Conservation (phyloP, 2,113 vertebrate species). For the Misgurnus anguillicaudatus region DNA sequence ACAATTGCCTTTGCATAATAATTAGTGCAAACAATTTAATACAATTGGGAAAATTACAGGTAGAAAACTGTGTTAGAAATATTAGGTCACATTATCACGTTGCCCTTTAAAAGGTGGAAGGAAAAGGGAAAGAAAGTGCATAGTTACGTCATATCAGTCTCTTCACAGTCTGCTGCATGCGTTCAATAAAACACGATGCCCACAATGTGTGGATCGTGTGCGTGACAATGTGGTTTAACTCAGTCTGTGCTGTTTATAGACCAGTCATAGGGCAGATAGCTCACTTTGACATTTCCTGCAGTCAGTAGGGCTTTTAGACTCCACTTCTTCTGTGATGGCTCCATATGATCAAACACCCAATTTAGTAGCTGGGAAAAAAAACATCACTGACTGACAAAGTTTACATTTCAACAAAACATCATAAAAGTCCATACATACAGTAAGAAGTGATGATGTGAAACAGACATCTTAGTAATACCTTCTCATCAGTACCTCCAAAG, state of each 20-base stretch:
- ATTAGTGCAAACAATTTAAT: slow-evolving; percentile 21
- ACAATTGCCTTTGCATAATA: slow-evolving; percentile 17
- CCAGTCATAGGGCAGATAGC: slow-evolving; percentile 79
- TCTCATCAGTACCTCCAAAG: slow-evolving; percentile 79
- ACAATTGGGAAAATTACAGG: slow-evolving; percentile 24
- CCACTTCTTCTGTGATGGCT: slow-evolving; percentile 73
- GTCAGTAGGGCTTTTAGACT: slow-evolving; percentile 70
- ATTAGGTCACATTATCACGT: slow-evolving; percentile 14
- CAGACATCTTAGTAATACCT: slow-evolving; percentile 59
- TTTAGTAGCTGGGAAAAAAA: slow-evolving; percentile 66
- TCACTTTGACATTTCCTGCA: slow-evolving; percentile 72
- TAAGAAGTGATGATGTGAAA: background rate
- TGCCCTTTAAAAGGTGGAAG: slow-evolving; percentile 27
- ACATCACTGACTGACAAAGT: slow-evolving; percentile 20
- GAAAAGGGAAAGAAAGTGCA: slow-evolving; percentile 43
- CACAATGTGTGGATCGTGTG: background rate
- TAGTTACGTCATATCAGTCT: slow-evolving; percentile 36
- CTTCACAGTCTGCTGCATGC: background rate
- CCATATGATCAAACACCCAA: slow-evolving; percentile 79
- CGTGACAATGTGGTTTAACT: slow-evolving; percentile 42
- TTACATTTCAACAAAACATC: background rate
- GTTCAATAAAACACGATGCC: slow-evolving; percentile 11
- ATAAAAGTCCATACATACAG: background rate
- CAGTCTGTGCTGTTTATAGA: slow-evolving; percentile 72
- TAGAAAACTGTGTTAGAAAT: slow-evolving; percentile 15